phyloP scores from a whole-genome alignment of 2,797 vertebrate species.

The Phalanger gymnotis region DNA sequence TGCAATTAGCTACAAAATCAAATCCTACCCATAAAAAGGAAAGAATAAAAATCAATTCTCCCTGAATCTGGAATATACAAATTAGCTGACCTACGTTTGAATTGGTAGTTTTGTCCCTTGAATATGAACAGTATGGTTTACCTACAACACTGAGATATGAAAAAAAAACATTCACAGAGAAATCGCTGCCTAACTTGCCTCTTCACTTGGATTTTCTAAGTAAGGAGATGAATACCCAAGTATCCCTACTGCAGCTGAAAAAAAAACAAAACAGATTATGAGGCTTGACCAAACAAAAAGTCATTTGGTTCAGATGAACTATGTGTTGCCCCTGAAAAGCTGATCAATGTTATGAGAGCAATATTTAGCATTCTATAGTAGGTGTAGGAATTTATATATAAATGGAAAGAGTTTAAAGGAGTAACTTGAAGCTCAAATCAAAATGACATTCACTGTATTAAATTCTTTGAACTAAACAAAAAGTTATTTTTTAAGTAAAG shows the following conservation, averaged over 20 bases:
- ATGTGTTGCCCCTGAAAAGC: constrained; percentile 23
- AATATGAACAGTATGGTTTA: neutral
- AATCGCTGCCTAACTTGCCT: neutral
- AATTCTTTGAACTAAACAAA: constrained; percentile 53
- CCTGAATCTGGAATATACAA: neutral
- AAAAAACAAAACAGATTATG: constrained; percentile 34
- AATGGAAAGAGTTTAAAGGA: constrained; percentile 63
- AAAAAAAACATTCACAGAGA: fast-evolving
- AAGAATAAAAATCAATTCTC: neutral
- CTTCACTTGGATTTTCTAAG: constrained; percentile 24
- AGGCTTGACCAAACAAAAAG: neutral
- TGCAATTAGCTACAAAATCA: neutral
- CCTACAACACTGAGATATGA: neutral
- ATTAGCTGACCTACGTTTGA: neutral
- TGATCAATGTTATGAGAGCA: neutral
- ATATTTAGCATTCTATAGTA: constrained; percentile 17
- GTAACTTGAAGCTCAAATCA: constrained; percentile 28
- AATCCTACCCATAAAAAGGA: neutral
- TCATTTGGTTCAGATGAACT: constrained; percentile 43
- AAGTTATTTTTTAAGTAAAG: constrained; percentile 18
- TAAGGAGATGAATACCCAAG: neutral
- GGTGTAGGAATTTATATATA: constrained; percentile 68
- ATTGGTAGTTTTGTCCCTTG: neutral
- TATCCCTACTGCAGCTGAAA: neutral
- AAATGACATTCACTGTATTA: constrained; percentile 53